Percentiles rank a stretch among this genome's conserved stretches.
Conservation (phyloP, 2,113 vertebrate genomes). For the Redunca redunca region DNA sequence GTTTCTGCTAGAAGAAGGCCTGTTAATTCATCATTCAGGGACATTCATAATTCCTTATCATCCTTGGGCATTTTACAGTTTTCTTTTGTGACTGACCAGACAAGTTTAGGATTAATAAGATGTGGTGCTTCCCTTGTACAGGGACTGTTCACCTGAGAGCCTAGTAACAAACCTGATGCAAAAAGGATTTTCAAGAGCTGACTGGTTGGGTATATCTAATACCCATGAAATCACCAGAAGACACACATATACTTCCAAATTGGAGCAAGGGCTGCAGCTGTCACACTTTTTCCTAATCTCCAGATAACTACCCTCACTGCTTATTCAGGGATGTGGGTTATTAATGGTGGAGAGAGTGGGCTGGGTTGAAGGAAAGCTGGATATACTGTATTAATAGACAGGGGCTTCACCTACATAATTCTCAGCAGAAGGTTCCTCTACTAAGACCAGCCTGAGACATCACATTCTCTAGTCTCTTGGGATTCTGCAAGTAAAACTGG, state of each 20-base stretch:
- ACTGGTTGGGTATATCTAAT: not conserved
- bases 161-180: not conserved
- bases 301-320: not conserved
- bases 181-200: not conserved
- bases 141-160: not conserved
- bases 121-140: not conserved
- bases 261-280: not conserved
- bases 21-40: not conserved
- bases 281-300: not conserved
- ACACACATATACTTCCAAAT: not conserved
- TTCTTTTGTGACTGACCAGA: conserved; percentile 9
- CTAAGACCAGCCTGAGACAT: not conserved
- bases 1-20: not conserved
- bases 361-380: not conserved
- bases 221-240: not conserved
- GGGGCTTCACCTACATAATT: conserved; percentile 13
- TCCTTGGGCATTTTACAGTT: not conserved
- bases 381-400: not conserved
- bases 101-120: not conserved
- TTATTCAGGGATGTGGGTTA: not conserved
- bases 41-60: not conserved
- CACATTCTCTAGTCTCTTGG: not conserved
- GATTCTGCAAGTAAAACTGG: not conserved
- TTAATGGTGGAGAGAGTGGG: not conserved
- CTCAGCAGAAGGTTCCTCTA: conserved; percentile 9